Percentiles rank a stretch among this genome's conserved stretches.
These are phyloP conservation scores for Platynereis dumerilii DNA, from an alignment of 2,888 invertebrate genomes.

Conservation along the genomic window DNA sequence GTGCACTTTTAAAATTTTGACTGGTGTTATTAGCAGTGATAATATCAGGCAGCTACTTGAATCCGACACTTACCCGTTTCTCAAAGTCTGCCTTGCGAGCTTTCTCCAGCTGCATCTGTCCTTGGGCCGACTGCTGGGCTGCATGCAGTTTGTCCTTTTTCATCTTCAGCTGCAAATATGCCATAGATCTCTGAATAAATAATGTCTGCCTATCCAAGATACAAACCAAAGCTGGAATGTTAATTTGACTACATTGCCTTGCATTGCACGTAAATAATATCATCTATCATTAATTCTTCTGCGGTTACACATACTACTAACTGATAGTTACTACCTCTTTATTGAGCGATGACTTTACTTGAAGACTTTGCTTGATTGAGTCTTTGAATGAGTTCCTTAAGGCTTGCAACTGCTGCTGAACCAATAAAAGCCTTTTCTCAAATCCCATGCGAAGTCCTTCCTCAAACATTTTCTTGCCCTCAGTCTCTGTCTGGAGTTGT, in stretches of 20 bases:
- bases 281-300: no score
- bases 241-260: no score
- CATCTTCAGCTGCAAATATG: constrained; percentile 49
- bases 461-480: no score
- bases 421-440: constrained; percentile 52
- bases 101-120: constrained; percentile 57
- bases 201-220: no score
- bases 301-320: no score
- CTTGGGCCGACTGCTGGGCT: constrained; percentile 56
- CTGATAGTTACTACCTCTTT: constrained; percentile 61
- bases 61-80: constrained; percentile 51
- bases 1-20: no score
- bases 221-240: no score
- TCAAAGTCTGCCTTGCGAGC: constrained; percentile 60
- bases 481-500: no score
- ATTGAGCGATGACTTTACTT: constrained; percentile 55
- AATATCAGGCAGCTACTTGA: no score
- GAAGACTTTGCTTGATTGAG: constrained; percentile 53
- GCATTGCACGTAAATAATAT: no score
- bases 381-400: constrained; percentile 51
- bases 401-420: constrained; percentile 55
- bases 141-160: constrained; percentile 59
- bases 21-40: no score
- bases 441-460: constrained; percentile 42
- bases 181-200: no score